phyloP scores from a whole-genome alignment of 2,888 invertebrate species.

The Perizoma flavofasciatum region DNA sequence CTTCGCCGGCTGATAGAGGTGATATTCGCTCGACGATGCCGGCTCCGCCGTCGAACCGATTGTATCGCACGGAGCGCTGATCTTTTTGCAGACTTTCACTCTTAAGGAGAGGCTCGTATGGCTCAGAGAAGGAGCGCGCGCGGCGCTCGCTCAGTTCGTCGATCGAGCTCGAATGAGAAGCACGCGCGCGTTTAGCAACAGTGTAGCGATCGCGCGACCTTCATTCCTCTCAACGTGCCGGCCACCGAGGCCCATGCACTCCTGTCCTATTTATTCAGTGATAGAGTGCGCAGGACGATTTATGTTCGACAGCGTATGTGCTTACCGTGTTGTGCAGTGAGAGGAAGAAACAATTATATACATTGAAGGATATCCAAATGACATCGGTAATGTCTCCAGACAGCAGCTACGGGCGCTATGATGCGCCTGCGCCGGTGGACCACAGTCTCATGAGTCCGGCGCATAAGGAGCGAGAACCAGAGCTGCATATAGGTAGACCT shows the following conservation, averaged over 20 bases:
- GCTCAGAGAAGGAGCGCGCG: slow-evolving; percentile 72
- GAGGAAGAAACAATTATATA: slow-evolving; percentile 60
- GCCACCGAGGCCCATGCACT: slow-evolving; percentile 66
- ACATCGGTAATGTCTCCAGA: slow-evolving; percentile 87
- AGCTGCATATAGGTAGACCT: slow-evolving; percentile 87
- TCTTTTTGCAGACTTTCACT: slow-evolving; percentile 85
- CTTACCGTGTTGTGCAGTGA: slow-evolving; percentile 77
- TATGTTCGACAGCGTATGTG: slow-evolving; percentile 66
- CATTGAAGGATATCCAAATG: slow-evolving; percentile 59
- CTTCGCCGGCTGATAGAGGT: slow-evolving; percentile 77
- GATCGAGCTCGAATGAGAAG: slow-evolving; percentile 83
- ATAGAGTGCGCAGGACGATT: slow-evolving; percentile 58
- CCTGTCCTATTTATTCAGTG: slow-evolving; percentile 69
- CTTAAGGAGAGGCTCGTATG: slow-evolving; percentile 77
- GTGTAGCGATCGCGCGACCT: slow-evolving; percentile 67
- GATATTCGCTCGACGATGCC: slow-evolving; percentile 73
- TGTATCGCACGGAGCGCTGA: slow-evolving; percentile 79
- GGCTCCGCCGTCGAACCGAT: slow-evolving; percentile 70
- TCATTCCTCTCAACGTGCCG: slow-evolving; percentile 75
- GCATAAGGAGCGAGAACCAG: slow-evolving; percentile 85
- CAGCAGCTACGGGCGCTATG: slow-evolving; percentile 85
- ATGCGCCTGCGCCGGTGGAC: slow-evolving; percentile 82
- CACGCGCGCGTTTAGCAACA: slow-evolving; percentile 74
- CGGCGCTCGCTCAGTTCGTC: slow-evolving; percentile 80
- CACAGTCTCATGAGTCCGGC: slow-evolving; percentile 70